These are phyloP conservation scores for Cetoscarus ocellatus DNA, from an alignment of 2,797 vertebrate species.

Conservation along the genomic window DNA sequence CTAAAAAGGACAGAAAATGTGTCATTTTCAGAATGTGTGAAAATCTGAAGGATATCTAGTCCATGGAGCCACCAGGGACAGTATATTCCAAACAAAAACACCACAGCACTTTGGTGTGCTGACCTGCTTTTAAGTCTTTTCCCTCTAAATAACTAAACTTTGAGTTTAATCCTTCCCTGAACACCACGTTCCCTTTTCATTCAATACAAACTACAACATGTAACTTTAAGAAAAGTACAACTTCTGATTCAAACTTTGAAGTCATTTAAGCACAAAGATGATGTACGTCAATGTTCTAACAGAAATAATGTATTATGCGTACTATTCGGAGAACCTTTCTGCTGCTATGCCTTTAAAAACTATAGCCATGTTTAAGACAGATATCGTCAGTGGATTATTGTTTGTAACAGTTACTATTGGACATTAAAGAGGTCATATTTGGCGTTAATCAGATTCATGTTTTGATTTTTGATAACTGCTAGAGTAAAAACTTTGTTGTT, in stretches of 20 bases:
- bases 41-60: constrained; percentile 24
- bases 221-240: not conserved
- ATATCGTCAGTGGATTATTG: too few species aligned
- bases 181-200: not conserved
- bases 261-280: constrained; percentile 14
- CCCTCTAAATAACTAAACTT: constrained; percentile 11
- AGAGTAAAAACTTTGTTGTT: too few species aligned
- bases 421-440: too few species aligned
- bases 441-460: too few species aligned
- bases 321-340: too few species aligned
- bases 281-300: too few species aligned
- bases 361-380: too few species aligned
- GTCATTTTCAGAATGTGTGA: constrained; percentile 11
- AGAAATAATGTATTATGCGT: too few species aligned
- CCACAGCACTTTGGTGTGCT: not conserved
- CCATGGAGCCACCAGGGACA: constrained; percentile 31
- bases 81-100: constrained; percentile 32
- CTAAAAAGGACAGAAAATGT: constrained; percentile 6
- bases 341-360: too few species aligned
- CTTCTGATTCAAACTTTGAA: constrained; percentile 6
- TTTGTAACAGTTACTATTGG: too few species aligned
- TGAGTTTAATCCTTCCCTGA: constrained; percentile 8
- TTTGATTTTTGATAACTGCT: too few species aligned
- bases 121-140: constrained; percentile 17
- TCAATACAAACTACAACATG: not conserved